Conservation (phyloP, 2,797 vertebrate genomes). For the Anabas testudineus region DNA sequence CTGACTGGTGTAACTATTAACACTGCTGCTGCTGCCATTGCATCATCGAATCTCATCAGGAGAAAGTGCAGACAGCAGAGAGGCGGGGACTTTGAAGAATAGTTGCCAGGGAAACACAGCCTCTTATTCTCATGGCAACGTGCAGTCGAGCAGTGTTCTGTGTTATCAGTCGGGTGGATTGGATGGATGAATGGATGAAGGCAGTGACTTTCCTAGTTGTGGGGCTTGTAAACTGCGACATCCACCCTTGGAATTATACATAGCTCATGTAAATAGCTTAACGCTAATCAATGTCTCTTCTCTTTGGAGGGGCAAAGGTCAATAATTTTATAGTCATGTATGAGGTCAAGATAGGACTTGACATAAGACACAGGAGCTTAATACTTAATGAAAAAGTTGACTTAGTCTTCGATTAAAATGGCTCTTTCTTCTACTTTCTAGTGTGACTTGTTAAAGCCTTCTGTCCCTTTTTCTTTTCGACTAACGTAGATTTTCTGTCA, state of each 20-base stretch:
- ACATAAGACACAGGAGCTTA: slow-evolving; percentile 1
- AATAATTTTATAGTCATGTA: slow-evolving; percentile 7
- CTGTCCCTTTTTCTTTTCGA: neutral
- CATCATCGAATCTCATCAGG: slow-evolving; percentile 73
- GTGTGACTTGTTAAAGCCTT: neutral
- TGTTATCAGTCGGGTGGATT: slow-evolving; percentile 52
- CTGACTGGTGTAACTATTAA: slow-evolving; percentile 74
- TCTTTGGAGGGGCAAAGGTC: slow-evolving; percentile 48
- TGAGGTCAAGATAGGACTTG: slow-evolving; percentile 29
- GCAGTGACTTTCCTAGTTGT: slow-evolving; percentile 14
- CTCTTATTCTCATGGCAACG: slow-evolving; percentile 70
- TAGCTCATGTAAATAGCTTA: slow-evolving; percentile 32
- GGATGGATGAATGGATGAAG: slow-evolving; percentile 1
- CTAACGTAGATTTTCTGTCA: neutral
- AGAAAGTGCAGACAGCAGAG: slow-evolving; percentile 58
- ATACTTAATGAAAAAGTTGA: neutral
- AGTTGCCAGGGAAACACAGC: slow-evolving; percentile 79
- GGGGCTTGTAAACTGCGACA: slow-evolving; percentile 21
- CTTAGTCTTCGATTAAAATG: neutral
- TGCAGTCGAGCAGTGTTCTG: slow-evolving; percentile 26
- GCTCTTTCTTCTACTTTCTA: neutral
- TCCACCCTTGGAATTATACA: slow-evolving; percentile 28
- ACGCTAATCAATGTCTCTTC: slow-evolving; percentile 39
- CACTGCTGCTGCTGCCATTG: slow-evolving; percentile 66
- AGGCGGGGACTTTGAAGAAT: slow-evolving; percentile 63